Evolutionary conservation across 64 coral and sea anemone species (phyloP).

Genomic region (Stylophora pistillata): DNA sequence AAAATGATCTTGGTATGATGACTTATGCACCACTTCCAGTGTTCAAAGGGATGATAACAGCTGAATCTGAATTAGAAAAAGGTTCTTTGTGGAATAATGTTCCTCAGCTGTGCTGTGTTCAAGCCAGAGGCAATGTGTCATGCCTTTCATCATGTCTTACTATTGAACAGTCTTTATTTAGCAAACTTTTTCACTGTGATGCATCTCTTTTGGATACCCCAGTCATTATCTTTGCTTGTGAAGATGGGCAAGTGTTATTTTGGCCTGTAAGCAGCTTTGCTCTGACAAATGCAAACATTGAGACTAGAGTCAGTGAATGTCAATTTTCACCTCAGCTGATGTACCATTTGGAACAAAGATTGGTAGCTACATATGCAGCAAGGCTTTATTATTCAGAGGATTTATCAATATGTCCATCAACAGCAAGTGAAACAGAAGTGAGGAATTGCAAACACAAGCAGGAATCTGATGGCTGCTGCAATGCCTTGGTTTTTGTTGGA

Average conservation of each 20-base stretch:
- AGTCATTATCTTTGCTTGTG: conserved; percentile 5
- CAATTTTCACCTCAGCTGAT: conserved; percentile 5
- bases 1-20: neutral
- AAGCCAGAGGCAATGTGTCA: neutral
- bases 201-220: conserved; percentile 10
- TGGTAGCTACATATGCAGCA: conserved; percentile 12
- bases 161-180: conserved; percentile 15
- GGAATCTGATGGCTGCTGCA: neutral
- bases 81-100: neutral
- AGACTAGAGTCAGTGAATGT: neutral
- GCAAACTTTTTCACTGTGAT: conserved; percentile 14
- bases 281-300: neutral
- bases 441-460: neutral
- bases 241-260: conserved; percentile 30
- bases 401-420: neutral
- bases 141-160: neutral
- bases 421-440: neutral
- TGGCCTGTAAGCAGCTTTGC: conserved; percentile 32
- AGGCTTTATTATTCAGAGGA: neutral
- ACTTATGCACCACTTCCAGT: neutral
- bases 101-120: neutral
- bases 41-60: neutral
- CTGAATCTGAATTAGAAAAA: neutral
- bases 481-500: conserved; percentile 43
- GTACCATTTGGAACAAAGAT: conserved; percentile 31